These are phyloP conservation scores for Hesperia comma DNA, from an alignment of 2,888 invertebrate species.

Conservation along the genomic window DNA sequence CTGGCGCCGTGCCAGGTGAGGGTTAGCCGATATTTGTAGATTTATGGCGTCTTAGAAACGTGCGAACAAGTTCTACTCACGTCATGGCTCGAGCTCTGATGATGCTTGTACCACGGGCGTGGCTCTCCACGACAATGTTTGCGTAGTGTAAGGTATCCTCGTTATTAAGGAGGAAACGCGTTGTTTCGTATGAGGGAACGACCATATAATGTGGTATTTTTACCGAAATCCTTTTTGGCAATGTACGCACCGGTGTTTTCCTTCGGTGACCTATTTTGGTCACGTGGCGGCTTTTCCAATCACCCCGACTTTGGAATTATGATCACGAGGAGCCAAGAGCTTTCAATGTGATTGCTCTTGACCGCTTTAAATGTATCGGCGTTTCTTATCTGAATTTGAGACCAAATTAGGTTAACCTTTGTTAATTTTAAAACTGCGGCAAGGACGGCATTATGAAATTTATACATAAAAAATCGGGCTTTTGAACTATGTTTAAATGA, in stretches of 20 bases:
- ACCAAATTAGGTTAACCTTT: background rate
- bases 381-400: background rate
- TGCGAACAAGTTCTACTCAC: slow-evolving; percentile 1
- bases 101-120: background rate
- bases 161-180: background rate
- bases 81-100: slow-evolving; percentile 5
- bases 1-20: slow-evolving; percentile 16
- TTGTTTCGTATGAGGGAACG: too few species aligned
- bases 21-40: slow-evolving; percentile 23
- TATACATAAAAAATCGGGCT: too few species aligned
- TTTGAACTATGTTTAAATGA: too few species aligned
- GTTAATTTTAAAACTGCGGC: too few species aligned
- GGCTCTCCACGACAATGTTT: background rate
- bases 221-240: background rate
- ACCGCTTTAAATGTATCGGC: background rate
- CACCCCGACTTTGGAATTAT: background rate
- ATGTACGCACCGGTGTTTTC: background rate
- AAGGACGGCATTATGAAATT: too few species aligned
- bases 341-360: background rate
- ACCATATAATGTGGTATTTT: too few species aligned
- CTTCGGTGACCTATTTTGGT: too few species aligned
- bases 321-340: background rate
- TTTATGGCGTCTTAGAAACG: slow-evolving; percentile 17
- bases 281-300: background rate
- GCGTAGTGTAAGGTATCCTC: background rate